Evolutionary conservation across 1,140 invertebrate species (phyloP).

Genomic region (Dendroctonus ponderosae): DNA sequence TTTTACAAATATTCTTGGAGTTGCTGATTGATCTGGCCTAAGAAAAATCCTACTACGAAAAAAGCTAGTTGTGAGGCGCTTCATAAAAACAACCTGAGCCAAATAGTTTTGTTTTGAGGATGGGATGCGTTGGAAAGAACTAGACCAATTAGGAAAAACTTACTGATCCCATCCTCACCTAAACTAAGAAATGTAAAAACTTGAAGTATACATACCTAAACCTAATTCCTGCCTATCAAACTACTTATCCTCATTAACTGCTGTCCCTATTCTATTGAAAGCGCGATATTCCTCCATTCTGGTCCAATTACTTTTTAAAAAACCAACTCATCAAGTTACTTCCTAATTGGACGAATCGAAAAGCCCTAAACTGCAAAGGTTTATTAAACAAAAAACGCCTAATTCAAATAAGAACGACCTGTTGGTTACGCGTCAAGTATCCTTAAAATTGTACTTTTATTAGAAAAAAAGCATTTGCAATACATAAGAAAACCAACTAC

Average conservation of each 20-base stretch:
- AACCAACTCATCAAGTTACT: too few relatives aligned
- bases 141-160: too few relatives aligned
- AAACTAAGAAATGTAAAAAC: background rate
- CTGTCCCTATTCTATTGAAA: background rate
- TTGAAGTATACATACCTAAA: background rate
- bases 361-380: too few relatives aligned
- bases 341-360: too few relatives aligned
- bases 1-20: conserved; percentile 16
- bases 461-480: too few relatives aligned
- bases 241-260: background rate
- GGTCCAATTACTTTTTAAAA: too few relatives aligned
- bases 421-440: too few relatives aligned
- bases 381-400: too few relatives aligned
- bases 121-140: conserved; percentile 1
- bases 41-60: conserved; percentile 15
- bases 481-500: too few relatives aligned
- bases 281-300: background rate
- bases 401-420: too few relatives aligned
- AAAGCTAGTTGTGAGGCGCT: conserved; percentile 1
- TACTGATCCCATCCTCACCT: background rate
- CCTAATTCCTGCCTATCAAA: background rate
- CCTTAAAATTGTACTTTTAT: too few relatives aligned
- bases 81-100: conserved; percentile 43
- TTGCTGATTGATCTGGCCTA: conserved; percentile 12
- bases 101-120: conserved; percentile 31